Percentiles rank a stretch among this genome's conserved stretches.
Conservation (phyloP, 2,888 invertebrate species). For the Acrobasis consociella region DNA sequence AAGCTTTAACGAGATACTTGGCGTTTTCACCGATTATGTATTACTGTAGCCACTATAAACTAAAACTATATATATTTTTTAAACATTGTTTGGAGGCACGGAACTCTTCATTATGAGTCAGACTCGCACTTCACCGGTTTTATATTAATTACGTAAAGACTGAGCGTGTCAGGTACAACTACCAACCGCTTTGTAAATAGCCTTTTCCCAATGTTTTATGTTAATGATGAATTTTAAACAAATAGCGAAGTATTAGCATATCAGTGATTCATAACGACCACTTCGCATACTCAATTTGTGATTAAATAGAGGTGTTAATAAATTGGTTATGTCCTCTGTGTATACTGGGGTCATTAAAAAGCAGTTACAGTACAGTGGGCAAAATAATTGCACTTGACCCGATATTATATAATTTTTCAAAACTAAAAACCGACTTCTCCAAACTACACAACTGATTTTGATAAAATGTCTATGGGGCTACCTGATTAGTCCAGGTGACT, state of each 20-base stretch:
- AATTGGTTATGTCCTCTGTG: background rate
- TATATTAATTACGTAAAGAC: background rate
- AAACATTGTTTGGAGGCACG: too few species aligned
- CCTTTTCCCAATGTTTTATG: background rate
- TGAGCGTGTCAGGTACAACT: background rate
- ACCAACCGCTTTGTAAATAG: conserved; percentile 3
- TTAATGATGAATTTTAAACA: background rate
- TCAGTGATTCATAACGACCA: background rate
- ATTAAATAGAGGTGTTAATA: background rate
- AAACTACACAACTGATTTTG: too few species aligned
- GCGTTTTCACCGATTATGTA: too few species aligned
- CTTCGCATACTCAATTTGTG: conserved; percentile 1
- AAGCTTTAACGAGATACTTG: too few species aligned
- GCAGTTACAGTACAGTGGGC: background rate
- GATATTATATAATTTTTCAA: too few species aligned
- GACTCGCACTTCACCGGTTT: too few species aligned
- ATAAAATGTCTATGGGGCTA: too few species aligned
- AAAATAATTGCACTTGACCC: background rate
- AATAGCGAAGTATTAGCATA: conserved; percentile 3
- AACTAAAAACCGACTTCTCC: too few species aligned
- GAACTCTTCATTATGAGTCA: too few species aligned
- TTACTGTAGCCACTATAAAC: too few species aligned
- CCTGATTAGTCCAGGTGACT: too few species aligned
- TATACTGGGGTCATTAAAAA: background rate
- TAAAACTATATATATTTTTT: too few species aligned